Evolutionary conservation across 2,113 vertebrate genomes (phyloP).

Genomic region (Sminthopsis crassicaudata): DNA sequence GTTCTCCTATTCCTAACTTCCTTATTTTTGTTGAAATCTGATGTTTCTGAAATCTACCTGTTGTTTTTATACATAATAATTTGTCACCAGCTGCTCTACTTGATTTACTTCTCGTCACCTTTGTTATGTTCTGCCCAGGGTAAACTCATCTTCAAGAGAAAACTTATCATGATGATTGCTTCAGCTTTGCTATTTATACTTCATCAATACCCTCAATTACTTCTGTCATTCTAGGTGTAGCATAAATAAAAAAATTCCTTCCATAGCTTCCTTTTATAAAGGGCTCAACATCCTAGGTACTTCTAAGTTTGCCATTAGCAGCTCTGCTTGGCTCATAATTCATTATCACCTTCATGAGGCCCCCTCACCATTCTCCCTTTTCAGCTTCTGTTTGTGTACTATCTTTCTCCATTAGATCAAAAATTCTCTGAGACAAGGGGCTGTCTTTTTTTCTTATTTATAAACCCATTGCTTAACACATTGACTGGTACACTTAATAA

Average conservation of each 20-base stretch:
- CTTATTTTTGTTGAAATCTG: no score
- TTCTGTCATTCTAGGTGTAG: neutral
- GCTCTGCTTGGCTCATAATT: no score
- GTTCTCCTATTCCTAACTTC: no score
- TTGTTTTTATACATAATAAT: no score
- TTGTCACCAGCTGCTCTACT: neutral
- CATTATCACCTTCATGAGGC: no score
- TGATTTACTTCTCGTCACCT: neutral
- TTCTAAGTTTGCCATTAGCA: neutral
- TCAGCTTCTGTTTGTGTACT: neutral
- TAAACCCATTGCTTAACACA: no score
- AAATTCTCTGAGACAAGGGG: no score
- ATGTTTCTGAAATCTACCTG: no score
- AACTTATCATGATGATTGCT: neutral
- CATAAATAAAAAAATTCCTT: neutral
- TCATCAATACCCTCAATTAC: neutral
- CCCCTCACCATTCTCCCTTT: no score
- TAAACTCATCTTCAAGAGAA: neutral
- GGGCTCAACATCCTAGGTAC: neutral
- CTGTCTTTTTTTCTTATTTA: no score
- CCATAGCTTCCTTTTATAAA: neutral
- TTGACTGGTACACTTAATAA: neutral
- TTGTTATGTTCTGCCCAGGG: neutral
- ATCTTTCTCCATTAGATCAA: neutral
- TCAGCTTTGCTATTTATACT: neutral